A percentile compares a stretch with the other conserved stretches of the same genome.
These are phyloP conservation scores for Arctia plantaginis DNA, from an alignment of 2,888 invertebrate genomes.

Conservation along the genomic window DNA sequence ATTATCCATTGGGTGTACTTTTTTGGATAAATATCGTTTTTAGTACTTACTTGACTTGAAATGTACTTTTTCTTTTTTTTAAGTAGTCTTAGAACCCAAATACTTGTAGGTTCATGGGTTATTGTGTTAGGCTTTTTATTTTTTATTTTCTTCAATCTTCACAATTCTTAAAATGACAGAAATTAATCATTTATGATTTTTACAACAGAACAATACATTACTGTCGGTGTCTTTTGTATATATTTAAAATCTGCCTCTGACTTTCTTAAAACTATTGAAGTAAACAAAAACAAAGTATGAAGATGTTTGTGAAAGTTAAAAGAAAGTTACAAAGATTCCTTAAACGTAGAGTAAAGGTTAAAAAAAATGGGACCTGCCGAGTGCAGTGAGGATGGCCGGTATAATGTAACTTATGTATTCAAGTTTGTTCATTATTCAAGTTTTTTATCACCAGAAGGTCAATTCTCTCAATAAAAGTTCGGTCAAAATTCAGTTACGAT, in stretches of 20 bases:
- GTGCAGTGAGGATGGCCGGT: not conserved
- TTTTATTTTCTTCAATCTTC: too few species aligned
- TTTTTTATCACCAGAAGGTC: too few species aligned
- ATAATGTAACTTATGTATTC: not conserved
- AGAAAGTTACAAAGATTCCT: conserved; percentile 35
- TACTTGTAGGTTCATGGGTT: too few species aligned
- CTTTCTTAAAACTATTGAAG: conserved; percentile 1
- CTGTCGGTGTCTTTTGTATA: not conserved
- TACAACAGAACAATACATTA: not conserved
- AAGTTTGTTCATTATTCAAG: not conserved
- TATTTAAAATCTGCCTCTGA: not conserved
- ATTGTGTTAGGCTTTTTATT: too few species aligned
- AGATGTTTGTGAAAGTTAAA: conserved; percentile 33
- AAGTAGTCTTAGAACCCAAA: too few species aligned
- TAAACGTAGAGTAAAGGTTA: conserved; percentile 15
- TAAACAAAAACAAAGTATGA: conserved; percentile 8
- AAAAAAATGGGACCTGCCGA: not conserved
- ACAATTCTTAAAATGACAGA: too few species aligned
- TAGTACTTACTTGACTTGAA: too few species aligned
- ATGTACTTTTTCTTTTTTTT: too few species aligned
- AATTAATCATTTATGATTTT: not conserved
- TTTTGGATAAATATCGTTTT: too few species aligned
- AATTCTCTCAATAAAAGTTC: too few species aligned
- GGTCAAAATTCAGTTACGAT: too few species aligned
- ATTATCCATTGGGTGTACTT: too few species aligned